These are phyloP conservation scores for Hassar affinis DNA, from an alignment of 2,113 vertebrate genomes.

Conservation along the genomic window DNA sequence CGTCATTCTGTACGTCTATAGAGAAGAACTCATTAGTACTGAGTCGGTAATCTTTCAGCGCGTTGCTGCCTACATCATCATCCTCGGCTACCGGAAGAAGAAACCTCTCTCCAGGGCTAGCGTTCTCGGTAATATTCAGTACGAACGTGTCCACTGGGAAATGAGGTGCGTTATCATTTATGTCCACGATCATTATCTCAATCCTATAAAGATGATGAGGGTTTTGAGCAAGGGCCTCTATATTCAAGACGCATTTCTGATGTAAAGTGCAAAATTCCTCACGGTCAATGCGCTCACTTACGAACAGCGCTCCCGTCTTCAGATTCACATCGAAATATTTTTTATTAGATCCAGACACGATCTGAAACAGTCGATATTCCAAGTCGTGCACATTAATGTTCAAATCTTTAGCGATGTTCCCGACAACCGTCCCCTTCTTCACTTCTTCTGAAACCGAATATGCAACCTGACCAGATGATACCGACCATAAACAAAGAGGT, in stretches of 20 bases:
- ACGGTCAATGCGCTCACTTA: conserved; percentile 69
- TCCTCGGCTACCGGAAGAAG: conserved; percentile 65
- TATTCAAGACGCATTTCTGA: conserved; percentile 66
- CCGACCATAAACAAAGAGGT: conserved; percentile 54
- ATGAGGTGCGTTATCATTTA: conserved; percentile 74
- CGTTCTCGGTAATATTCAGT: conserved; percentile 61
- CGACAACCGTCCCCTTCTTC: conserved; percentile 68
- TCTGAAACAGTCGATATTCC: conserved; percentile 56
- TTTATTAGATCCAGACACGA: conserved; percentile 59
- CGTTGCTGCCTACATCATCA: conserved; percentile 63
- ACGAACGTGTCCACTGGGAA: conserved; percentile 40
- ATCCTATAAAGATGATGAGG: conserved; percentile 68
- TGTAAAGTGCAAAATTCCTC: conserved; percentile 67
- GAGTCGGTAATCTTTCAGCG: conserved; percentile 68
- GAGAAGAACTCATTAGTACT: conserved; percentile 68
- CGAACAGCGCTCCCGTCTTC: conserved; percentile 66
- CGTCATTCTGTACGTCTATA: conserved; percentile 58
- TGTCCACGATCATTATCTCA: conserved; percentile 68
- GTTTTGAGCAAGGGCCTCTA: conserved; percentile 64
- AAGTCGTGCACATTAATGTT: conserved; percentile 66
- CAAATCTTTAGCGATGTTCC: conserved; percentile 72
- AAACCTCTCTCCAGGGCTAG: conserved; percentile 61
- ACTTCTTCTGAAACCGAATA: conserved; percentile 72
- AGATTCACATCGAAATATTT: conserved; percentile 67
- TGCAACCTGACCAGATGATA: conserved; percentile 63